Percentiles rank a stretch among this genome's conserved stretches.
phyloP scores from a whole-genome alignment of 2,797 vertebrate genomes.

The Parauchenoglanis punctatus region DNA sequence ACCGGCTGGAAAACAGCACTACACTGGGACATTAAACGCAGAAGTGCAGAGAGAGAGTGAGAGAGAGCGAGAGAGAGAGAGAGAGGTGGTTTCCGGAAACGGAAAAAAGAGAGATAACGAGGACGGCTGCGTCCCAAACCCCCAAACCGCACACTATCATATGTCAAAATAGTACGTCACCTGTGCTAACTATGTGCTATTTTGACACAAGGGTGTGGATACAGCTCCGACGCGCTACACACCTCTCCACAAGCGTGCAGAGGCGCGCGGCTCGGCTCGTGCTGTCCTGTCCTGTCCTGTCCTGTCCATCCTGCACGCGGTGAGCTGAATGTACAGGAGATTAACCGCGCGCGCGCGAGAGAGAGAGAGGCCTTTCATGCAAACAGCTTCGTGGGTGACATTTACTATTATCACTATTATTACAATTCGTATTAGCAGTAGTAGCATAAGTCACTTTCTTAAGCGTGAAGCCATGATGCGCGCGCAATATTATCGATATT shows the following conservation, averaged over 20 bases:
- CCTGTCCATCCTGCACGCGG: neutral
- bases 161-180: conserved; percentile 17
- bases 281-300: neutral
- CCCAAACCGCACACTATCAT: neutral
- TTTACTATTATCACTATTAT: neutral
- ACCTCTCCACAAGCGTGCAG: neutral
- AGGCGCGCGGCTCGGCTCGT: neutral
- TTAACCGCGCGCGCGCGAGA: neutral
- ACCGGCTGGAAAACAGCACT: conserved; percentile 86
- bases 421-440: neutral
- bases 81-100: conserved; percentile 85
- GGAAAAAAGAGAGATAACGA: conserved; percentile 70
- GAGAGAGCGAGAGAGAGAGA: neutral
- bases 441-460: neutral
- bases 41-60: conserved; percentile 65
- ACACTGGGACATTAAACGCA: conserved; percentile 87
- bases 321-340: neutral
- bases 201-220: neutral
- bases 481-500: neutral
- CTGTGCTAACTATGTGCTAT: neutral
- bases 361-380: neutral
- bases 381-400: no score
- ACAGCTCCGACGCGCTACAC: neutral
- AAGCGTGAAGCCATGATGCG: neutral
- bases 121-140: neutral